Evolutionary conservation across 2,888 invertebrate species (phyloP), one percentile per base, ranked within the genome.

Genomic region (Eilema sororculum): DNA sequence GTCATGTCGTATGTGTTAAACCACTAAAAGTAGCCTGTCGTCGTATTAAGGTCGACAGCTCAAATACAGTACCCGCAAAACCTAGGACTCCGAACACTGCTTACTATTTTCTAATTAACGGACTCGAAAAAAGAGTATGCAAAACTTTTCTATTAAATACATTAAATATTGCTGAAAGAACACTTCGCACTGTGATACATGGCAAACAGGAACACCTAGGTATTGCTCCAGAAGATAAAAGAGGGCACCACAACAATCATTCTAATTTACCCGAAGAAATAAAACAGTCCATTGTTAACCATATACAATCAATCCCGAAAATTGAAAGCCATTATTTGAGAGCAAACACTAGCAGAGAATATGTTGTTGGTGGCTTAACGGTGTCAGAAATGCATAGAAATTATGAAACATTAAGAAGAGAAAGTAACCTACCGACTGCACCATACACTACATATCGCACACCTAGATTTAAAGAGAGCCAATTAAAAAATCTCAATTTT

Each of bases 241-340:
- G 61, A 33, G 65, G 61, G 10, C 52, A 37, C n/a, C 65, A 69
- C 13, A 25, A 20, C 6, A 61, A 65, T 2, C 60, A 65, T 25
- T 16, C 6, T 0, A 65, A 22, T n/a, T 24, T 69, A 22, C 24
- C 16, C 20, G 52, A 59, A 28, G 65, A 59, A 56, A 9, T 69
- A 5, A 61, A 24, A 33, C n/a, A 69, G 37, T 20, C 52, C 9
- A 61, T 57, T 12, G 30, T 12, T 12, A 33, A 60, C 8, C 65
- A 65, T 16, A 69, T 65, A n/a, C n/a, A 69, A 10, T 37, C 61
- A 4, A 69, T 70, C 20, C 66, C 69, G 6, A 61, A 28, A 30
- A 56, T 66, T n/a, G 58, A 70, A 33, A 65, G 65, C 13, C 60
- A 65, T 28, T 65, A 61, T 61, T 22, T 61, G 6, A 41, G 41